These are phyloP conservation scores for Nezara viridula DNA, from an alignment of 2,888 invertebrate genomes.

Conservation along the genomic window DNA sequence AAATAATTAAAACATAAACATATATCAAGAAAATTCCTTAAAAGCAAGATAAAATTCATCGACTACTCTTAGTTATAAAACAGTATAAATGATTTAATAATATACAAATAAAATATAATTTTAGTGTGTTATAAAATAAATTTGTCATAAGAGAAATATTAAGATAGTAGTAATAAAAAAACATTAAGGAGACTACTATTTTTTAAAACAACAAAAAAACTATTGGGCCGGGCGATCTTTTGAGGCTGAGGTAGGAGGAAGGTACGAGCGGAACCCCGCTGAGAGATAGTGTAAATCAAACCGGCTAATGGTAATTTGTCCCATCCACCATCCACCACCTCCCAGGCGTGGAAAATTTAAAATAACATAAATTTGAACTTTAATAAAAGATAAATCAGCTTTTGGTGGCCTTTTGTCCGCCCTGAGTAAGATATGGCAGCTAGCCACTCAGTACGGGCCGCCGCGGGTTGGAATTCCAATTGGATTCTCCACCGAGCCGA, in stretches of 20 bases:
- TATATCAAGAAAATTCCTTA: too few relatives aligned
- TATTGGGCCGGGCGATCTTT: neutral
- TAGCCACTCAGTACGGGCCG: neutral
- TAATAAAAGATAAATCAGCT: conserved; percentile 44
- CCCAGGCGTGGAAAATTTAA: conserved; percentile 27
- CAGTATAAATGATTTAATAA: neutral
- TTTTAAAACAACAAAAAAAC: neutral
- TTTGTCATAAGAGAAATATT: neutral
- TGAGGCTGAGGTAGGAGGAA: neutral
- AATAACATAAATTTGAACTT: conserved; percentile 48
- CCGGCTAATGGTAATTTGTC: conserved; percentile 26
- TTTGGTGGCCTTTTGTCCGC: conserved; percentile 29
- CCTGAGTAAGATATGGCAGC: conserved; percentile 42
- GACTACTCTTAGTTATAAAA: too few relatives aligned
- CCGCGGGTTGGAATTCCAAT: neutral
- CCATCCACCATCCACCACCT: neutral
- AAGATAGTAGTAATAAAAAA: neutral
- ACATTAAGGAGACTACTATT: neutral
- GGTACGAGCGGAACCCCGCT: neutral
- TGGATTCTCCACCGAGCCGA: neutral
- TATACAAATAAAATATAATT: neutral
- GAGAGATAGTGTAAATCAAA: neutral
- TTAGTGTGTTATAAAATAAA: neutral
- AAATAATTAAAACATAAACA: too few relatives aligned
- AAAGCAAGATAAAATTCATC: too few relatives aligned